These are phyloP conservation scores for Lathronympha strigana DNA, from an alignment of 2,888 invertebrate genomes.

Conservation along the genomic window DNA sequence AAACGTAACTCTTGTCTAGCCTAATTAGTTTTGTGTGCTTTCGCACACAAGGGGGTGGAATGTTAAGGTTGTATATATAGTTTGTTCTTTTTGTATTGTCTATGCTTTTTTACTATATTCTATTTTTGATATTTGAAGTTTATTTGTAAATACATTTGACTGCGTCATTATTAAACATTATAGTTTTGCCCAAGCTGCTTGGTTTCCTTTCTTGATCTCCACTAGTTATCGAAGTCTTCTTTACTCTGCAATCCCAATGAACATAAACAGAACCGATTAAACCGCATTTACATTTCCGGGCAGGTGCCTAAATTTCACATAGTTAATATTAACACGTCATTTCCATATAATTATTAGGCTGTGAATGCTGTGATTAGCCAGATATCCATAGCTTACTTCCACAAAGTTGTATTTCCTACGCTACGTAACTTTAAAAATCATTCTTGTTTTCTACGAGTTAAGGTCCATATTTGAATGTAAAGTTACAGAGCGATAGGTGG, in stretches of 20 bases:
- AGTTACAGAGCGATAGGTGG: slow-evolving; percentile 3
- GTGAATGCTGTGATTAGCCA: slow-evolving; percentile 20
- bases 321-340: slow-evolving; percentile 19
- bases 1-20: no score
- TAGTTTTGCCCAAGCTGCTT: no score
- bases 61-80: no score
- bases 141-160: no score
- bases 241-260: not conserved
- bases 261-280: not conserved
- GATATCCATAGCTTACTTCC: slow-evolving; percentile 11
- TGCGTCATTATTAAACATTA: no score
- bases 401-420: not conserved
- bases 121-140: no score
- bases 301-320: slow-evolving; percentile 21
- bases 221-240: no score
- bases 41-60: no score
- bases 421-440: not conserved
- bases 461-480: not conserved
- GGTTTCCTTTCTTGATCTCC: no score
- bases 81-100: no score
- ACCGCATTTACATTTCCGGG: not conserved
- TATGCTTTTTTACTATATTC: no score
- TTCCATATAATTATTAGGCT: slow-evolving; percentile 20
- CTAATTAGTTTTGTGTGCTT: no score
- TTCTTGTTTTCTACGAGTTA: not conserved